Base-by-base conservation (phyloP, 2,113 vertebrate genomes). In the Apodemus speciosus region DNA sequence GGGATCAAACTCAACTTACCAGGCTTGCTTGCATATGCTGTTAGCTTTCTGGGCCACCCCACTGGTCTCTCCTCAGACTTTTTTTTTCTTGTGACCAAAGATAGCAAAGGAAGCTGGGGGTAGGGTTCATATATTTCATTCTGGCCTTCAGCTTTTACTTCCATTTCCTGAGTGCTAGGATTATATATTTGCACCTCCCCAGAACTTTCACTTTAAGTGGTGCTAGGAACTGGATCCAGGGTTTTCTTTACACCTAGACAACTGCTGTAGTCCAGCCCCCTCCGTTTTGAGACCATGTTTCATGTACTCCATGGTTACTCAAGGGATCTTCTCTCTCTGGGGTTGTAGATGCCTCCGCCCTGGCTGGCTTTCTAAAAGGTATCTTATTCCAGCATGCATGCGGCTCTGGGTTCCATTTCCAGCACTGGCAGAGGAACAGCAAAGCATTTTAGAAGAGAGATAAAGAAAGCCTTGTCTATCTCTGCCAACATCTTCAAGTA, bases 41-140 rank as follows among this genome's bases (percentile, higher is more conserved):
- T 58, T 80, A 14, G 56, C 11, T 23, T 53, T 21, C 35, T n/a
- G 35, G 21, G n/a, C 23, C 21, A 4, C 30, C 56, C 60, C n/a
- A 40, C 23, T 81, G 23, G 53, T 53, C 53, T 35, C 20, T 90
- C 11, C 20, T 73, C 51, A 94, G 88, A 83, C 85, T 76, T 14
- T 35, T 91, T 90, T 77, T 18, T 72, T 68, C 89, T 89, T 94
- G 72, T 94, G 73, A 84, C 8, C 85, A 88, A 53, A 91, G 35
- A 11, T 4, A 43, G 7, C 38, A 81, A 58, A 60, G n/a, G 76
- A 79, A 35, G 32, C 35, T 11, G 20, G 76, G 25, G 27, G 25
- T 6, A 62, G 56, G 38, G 23, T 62, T 62, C n/a, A 40, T 32
- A 18, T 83, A 32, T 43, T 15, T 9, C 32, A 81, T 25, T 20